These are phyloP conservation scores for Crotalus helleri DNA, from an alignment of 2,113 vertebrate genomes.

Conservation along the genomic window DNA sequence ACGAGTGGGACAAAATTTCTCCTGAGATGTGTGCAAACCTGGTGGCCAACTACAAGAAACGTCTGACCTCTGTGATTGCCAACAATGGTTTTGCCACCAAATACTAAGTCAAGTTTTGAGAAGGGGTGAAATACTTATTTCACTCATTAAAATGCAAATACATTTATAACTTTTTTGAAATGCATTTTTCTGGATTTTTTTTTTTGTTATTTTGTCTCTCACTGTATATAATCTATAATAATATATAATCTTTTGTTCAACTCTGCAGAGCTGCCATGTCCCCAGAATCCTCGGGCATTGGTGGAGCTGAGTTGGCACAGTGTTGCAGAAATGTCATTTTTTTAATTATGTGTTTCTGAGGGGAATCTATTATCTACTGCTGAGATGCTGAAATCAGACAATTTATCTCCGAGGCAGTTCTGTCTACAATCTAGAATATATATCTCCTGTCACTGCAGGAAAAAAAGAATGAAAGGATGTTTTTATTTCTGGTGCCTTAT, in stretches of 20 bases:
- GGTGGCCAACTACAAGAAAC: no score
- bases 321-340: slow-evolving; percentile 69
- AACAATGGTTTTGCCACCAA: no score
- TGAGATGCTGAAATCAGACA: slow-evolving; percentile 70
- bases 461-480: slow-evolving; percentile 61
- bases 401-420: slow-evolving; percentile 72
- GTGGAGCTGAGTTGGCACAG: slow-evolving; percentile 47
- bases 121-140: no score
- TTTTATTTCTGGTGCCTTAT: slow-evolving; percentile 67
- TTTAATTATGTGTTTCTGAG: slow-evolving; percentile 75
- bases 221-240: no score
- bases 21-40: no score
- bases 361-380: slow-evolving; percentile 71
- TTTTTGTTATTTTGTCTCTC: no score
- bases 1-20: no score
- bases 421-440: slow-evolving; percentile 65
- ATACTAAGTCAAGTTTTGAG: no score
- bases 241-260: slow-evolving; percentile 45
- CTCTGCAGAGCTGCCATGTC: slow-evolving; percentile 41
- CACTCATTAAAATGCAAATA: no score
- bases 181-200: no score
- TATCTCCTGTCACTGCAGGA: slow-evolving; percentile 67
- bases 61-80: no score
- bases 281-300: slow-evolving; percentile 52
- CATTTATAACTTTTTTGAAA: no score